Base-by-base conservation (phyloP, 2,113 vertebrate genomes). In the Steatornis caripensis region DNA sequence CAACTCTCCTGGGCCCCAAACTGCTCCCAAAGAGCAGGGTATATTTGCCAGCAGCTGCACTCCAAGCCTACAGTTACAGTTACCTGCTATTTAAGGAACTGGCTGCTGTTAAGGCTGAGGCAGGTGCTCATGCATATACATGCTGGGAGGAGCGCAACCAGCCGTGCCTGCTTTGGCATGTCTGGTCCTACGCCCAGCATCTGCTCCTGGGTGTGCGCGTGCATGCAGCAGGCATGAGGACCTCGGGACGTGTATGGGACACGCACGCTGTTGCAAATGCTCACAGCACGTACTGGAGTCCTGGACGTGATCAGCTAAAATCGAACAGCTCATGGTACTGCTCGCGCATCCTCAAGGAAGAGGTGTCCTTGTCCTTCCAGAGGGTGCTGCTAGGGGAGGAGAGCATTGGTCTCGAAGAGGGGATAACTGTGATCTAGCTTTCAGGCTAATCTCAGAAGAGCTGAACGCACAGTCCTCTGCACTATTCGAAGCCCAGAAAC, bases 211-310 rank as follows among this genome's bases (percentile, higher is more conserved):
- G 17, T 9, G 19, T 4, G 29, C 9, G n/a, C 0, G 12, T 8
- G 24, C 3, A 1, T 12, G 34, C 3, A 4, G 23, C 21, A 30
- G 45, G 70, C 39, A 29, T 0, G 12, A 46, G 61, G 55, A 70
- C 26, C 49, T 75, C 0, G 0, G 65, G 57, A 85, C 51, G 27
- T 10, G 66, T 34, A 10, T 0, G 15, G 61, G 55, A 70, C 72
- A 49, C 1, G 6, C 13, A 20, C 17, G 0, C 22, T 10, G 11
- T 43, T 34, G 49, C 41, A 36, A 23, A 58, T 1, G 45, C 54
- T 62, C 11, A 1, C 1, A 18, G 78, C 43, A 51, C 5, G 1
- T 10, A 18, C 12, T 6, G 3, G 54, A n/a, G 23, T 19, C 34
- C n/a, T 30, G 43, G 37, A 23, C 1, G 5, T 2, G 7, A 53